Evolutionary conservation across 2,797 vertebrate genomes (phyloP).

Genomic region (Squalus acanthias): DNA sequence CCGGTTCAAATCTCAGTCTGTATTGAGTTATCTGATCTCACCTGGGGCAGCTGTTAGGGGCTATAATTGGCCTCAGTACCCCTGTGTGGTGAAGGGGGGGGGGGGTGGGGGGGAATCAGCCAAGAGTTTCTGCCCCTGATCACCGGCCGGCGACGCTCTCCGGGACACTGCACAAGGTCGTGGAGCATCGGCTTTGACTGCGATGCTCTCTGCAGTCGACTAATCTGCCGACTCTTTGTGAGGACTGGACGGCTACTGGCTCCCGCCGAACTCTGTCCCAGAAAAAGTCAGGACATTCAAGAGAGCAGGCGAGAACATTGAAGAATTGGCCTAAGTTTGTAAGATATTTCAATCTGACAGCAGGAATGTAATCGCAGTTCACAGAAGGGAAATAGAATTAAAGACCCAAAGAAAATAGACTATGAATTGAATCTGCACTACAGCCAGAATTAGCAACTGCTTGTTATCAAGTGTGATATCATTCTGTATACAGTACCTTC

Average conservation of each 20-base stretch:
- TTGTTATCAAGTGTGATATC: not conserved
- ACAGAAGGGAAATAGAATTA: not conserved
- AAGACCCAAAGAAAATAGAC: constrained; percentile 27
- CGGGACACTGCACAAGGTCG: not conserved
- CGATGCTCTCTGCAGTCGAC: not conserved
- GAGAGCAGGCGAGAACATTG: not conserved
- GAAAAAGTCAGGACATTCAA: not conserved
- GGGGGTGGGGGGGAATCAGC: not conserved
- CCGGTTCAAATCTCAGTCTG: not conserved
- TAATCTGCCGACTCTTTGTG: not conserved
- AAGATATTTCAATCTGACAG: not conserved
- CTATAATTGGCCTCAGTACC: not conserved
- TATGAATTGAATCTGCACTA: not conserved
- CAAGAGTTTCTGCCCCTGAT: not conserved
- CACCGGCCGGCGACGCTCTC: too few relatives aligned
- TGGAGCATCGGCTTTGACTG: not conserved
- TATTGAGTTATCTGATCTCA: not conserved
- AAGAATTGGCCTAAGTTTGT: not conserved
- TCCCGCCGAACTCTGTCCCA: not conserved
- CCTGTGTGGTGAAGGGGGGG: too few relatives aligned
- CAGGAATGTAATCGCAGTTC: not conserved
- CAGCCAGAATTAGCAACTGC: not conserved
- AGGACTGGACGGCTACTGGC: not conserved
- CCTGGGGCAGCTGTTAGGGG: not conserved
- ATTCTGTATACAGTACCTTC: not conserved